Percentiles rank a stretch among this genome's conserved stretches.
Evolutionary conservation across 2,888 invertebrate species (phyloP).

Genomic region (Tholera decimalis): DNA sequence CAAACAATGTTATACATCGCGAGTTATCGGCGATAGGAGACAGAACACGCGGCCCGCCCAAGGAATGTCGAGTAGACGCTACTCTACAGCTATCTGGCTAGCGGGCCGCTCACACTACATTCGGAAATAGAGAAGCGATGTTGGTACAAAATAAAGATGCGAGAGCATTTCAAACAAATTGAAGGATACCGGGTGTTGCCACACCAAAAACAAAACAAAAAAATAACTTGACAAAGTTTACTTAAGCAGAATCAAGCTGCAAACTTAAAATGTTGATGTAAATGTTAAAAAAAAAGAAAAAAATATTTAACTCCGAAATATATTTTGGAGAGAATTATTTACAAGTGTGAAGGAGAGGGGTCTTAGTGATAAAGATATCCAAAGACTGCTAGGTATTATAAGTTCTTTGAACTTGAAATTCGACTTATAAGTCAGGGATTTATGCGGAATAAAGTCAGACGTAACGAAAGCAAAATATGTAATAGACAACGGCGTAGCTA

Average conservation of each 20-base stretch:
- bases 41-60: slow-evolving; percentile 52
- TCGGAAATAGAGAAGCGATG: slow-evolving; percentile 61
- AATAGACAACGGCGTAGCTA: slow-evolving; percentile 82
- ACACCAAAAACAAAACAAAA: slow-evolving; percentile 62
- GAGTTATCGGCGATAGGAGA: slow-evolving; percentile 59
- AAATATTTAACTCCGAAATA: slow-evolving; percentile 88
- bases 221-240: slow-evolving; percentile 72
- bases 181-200: slow-evolving; percentile 60
- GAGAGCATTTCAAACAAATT: slow-evolving; percentile 58
- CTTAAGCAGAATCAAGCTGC: slow-evolving; percentile 76
- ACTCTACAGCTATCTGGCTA: background rate
- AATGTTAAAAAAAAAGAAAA: slow-evolving; percentile 78
- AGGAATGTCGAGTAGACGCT: background rate
- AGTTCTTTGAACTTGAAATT: slow-evolving; percentile 87
- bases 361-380: slow-evolving; percentile 90
- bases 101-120: slow-evolving; percentile 60
- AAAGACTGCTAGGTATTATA: slow-evolving; percentile 91
- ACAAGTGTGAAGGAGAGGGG: slow-evolving; percentile 86
- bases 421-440: slow-evolving; percentile 86
- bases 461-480: slow-evolving; percentile 78
- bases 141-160: slow-evolving; percentile 67
- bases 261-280: slow-evolving; percentile 79
- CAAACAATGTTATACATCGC: slow-evolving; percentile 83
- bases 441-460: slow-evolving; percentile 86
- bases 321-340: slow-evolving; percentile 91